Conservation (phyloP, 2,888 invertebrate genomes). For the Bellardia pandia region DNA sequence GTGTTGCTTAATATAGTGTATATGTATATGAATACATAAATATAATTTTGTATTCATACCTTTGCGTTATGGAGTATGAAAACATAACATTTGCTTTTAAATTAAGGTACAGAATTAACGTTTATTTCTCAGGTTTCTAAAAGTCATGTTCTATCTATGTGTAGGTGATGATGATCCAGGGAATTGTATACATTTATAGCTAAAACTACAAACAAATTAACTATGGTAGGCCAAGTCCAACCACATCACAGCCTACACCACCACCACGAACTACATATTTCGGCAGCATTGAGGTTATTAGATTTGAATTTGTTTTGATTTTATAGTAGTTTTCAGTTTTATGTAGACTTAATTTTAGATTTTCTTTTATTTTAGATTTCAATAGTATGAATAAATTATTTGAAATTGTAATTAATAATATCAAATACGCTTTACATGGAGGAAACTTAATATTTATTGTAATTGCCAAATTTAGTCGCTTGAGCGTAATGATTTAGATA, state of each 20-base stretch:
- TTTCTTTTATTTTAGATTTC: no score
- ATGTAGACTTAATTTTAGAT: no score
- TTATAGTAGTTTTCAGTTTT: no score
- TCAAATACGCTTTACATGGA: no score
- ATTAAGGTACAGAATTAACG: constrained; percentile 64
- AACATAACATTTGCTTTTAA: constrained; percentile 41
- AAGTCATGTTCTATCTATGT: constrained; percentile 33
- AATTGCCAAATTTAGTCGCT: no score
- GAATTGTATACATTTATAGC: background rate
- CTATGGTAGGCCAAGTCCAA: background rate
- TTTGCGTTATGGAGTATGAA: constrained; percentile 36
- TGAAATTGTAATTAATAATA: no score
- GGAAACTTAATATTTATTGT: no score
- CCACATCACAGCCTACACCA: background rate
- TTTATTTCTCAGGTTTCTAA: constrained; percentile 62
- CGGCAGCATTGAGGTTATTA: no score
- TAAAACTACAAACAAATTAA: background rate
- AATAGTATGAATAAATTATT: no score
- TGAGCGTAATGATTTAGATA: no score
- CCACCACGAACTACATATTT: no score
- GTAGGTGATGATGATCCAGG: background rate
- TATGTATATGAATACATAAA: constrained; percentile 45
- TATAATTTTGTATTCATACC: constrained; percentile 27
- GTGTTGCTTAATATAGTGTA: constrained; percentile 16
- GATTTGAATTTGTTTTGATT: no score